Base-by-base conservation (phyloP, 2,113 vertebrate genomes). In the Mola mola region DNA sequence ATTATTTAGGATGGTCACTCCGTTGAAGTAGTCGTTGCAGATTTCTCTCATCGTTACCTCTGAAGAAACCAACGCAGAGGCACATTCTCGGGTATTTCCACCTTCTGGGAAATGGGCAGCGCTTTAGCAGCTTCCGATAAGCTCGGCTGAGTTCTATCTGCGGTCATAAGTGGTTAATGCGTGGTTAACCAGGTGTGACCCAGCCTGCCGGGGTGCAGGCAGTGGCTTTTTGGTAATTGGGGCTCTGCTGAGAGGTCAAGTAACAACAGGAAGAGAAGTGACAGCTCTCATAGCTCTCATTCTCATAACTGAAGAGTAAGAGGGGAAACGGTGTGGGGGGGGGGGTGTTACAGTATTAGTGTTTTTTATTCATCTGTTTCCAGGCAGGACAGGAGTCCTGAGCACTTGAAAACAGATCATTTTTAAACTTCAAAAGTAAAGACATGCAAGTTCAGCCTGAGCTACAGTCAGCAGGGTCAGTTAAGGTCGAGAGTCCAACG, bases 201-300 rank as follows among this genome's bases (percentile, higher is more conserved):
- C 3, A 69, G 75, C 46, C 49, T 59, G 70, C 44, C 19, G 21
- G 31, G 66, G 25, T 65, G 72, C 36, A 3, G 67, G 46, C 43
- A 31, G 59, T 34, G 38, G 47, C n/a, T 62, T 58, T 56, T 65
- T 12, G 61, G 36, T 88, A 83, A 87, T 88, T 85, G 77, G 69
- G 59, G 40, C 67, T 83, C 81, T 19, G 67, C 80, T 83, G 82
- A 72, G 75, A 25, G 46, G 64, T 61, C 7, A 42, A 57, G 72
- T 25, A 74, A 65, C 74, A 79, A 83, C 82, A 85, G 77, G 77
- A 86, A 85, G 75, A 56, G 72, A 66, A 67, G 59, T 72, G 79
- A 84, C 83, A 75, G 79, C 79, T 86, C 76, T 76, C 37, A 71
- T 65, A 31, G 71, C 72, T 76, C 6, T 9, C 28, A 29, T 9